A percentile compares a stretch with the other conserved stretches of the same genome.
phyloP scores from a whole-genome alignment of 1,140 invertebrate genomes.

The Pararge aegeria region DNA sequence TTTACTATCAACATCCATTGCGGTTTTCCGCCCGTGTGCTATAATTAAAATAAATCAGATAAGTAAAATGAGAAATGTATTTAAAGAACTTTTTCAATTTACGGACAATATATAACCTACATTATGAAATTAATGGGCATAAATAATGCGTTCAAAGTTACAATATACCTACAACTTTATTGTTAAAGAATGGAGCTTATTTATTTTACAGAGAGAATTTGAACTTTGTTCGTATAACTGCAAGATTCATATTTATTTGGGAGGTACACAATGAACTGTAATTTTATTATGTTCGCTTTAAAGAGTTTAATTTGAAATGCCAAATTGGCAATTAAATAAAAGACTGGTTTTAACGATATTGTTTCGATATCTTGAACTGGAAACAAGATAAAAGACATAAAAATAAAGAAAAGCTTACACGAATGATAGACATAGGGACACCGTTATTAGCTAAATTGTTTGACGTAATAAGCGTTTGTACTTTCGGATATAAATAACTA shows the following conservation, averaged over 20 bases:
- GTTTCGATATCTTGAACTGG: neutral
- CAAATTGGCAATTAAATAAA: constrained; percentile 18
- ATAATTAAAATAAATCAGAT: neutral
- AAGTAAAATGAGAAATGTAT: neutral
- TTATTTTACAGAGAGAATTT: neutral
- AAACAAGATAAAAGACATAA: neutral
- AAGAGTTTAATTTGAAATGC: constrained; percentile 20
- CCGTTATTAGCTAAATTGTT: too few relatives aligned
- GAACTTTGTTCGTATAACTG: neutral
- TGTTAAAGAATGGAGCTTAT: neutral
- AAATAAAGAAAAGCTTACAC: too few relatives aligned
- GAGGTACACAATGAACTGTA: neutral
- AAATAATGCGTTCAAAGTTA: constrained; percentile 16
- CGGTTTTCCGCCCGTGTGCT: neutral
- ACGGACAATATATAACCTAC: constrained; percentile 2
- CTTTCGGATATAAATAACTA: too few relatives aligned
- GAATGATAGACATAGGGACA: too few relatives aligned
- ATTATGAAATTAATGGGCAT: constrained; percentile 11
- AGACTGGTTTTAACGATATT: neutral
- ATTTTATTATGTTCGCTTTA: constrained; percentile 22
- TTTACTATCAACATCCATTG: neutral
- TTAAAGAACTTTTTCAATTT: constrained; percentile 2
- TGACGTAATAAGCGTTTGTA: too few relatives aligned
- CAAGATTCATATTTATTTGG: neutral
- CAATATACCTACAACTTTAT: constrained; percentile 9